phyloP scores from a whole-genome alignment of 2,797 vertebrate species.

The Mus minutoides region DNA sequence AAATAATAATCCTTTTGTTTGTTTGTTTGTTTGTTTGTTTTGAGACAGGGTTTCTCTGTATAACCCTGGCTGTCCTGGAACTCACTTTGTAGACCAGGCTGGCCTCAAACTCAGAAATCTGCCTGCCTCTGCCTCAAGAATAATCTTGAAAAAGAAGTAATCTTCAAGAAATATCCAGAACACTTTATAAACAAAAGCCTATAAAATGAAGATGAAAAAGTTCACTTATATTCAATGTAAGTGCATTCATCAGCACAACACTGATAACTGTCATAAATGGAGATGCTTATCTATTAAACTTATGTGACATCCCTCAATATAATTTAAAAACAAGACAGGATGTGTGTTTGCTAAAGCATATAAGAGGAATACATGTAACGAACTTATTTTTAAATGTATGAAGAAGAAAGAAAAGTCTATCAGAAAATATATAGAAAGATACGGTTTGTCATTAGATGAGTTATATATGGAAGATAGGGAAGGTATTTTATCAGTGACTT shows the following conservation, averaged over 20 bases:
- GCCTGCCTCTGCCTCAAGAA: too few species aligned
- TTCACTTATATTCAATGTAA: background rate
- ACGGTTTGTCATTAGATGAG: constrained; percentile 2
- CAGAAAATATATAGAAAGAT: constrained; percentile 51
- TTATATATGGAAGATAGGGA: constrained; percentile 14
- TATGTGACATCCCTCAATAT: background rate
- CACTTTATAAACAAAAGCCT: constrained; percentile 34
- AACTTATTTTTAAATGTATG: constrained; percentile 36
- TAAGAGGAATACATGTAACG: background rate
- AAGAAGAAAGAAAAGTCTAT: background rate
- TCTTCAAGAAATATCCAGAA: background rate
- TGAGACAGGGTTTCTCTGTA: too few species aligned
- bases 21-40: too few species aligned
- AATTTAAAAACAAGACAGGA: background rate
- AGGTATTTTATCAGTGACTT: constrained; percentile 8
- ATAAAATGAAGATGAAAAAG: background rate
- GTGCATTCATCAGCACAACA: background rate
- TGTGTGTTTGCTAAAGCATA: background rate
- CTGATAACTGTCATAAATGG: background rate
- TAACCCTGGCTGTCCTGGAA: too few species aligned
- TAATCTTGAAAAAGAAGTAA: background rate
- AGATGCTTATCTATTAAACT: background rate
- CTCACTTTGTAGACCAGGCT: too few species aligned
- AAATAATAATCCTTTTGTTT: too few species aligned
- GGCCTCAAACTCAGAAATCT: too few species aligned